Evolutionary conservation across 2,797 vertebrate genomes (phyloP).

Genomic region (Lindbergichthys nudifrons): DNA sequence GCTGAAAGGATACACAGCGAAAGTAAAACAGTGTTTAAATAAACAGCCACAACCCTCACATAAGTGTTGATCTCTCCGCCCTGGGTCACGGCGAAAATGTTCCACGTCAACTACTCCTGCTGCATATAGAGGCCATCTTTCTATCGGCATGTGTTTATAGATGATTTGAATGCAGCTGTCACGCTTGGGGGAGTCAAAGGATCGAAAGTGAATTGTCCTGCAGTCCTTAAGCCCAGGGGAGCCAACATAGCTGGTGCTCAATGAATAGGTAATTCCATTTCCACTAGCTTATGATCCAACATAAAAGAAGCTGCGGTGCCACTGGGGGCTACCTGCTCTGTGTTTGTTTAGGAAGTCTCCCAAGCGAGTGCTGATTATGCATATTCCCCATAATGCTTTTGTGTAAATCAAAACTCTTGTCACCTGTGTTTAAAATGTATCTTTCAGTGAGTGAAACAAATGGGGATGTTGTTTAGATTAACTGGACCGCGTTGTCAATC

Average conservation of each 20-base stretch:
- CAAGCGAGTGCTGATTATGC: slow-evolving; percentile 12
- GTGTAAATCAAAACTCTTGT: not conserved
- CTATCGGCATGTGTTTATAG: slow-evolving; percentile 32
- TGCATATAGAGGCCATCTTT: not conserved
- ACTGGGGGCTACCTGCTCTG: not conserved
- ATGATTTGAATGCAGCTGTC: slow-evolving; percentile 54
- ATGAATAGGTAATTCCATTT: slow-evolving; percentile 59
- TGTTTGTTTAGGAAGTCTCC: slow-evolving; percentile 10
- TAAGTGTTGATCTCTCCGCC: not conserved
- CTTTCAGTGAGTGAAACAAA: not conserved
- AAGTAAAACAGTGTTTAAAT: slow-evolving; percentile 19
- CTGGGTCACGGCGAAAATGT: not conserved
- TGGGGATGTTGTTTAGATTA: not conserved
- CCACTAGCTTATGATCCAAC: slow-evolving; percentile 24
- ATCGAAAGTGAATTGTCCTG: slow-evolving; percentile 47
- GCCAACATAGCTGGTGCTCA: slow-evolving; percentile 22
- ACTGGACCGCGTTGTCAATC: not conserved
- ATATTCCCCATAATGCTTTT: not conserved
- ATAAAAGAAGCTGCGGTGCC: slow-evolving; percentile 19
- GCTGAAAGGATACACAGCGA: not conserved
- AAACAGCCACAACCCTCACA: not conserved
- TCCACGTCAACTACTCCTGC: slow-evolving; percentile 1
- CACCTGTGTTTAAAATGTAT: not conserved
- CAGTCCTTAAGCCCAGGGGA: slow-evolving; percentile 26
- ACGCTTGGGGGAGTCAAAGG: slow-evolving; percentile 36